These are phyloP conservation scores for Odocoileus hemionus DNA, from an alignment of 2,113 vertebrate species.

Conservation along the genomic window DNA sequence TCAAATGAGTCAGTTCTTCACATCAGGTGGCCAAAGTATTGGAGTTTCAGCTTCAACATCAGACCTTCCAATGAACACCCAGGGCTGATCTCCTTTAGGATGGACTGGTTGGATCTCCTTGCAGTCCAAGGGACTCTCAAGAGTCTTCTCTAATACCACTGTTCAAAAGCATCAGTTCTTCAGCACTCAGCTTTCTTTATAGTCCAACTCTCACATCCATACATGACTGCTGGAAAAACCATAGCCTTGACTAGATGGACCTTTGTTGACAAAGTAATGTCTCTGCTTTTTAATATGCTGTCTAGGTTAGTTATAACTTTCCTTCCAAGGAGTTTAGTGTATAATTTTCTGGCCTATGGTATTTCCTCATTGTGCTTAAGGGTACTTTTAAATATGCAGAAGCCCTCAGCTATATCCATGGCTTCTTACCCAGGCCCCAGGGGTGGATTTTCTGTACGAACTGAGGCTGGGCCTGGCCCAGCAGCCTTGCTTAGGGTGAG, in stretches of 20 bases:
- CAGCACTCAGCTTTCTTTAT: rapidly evolving
- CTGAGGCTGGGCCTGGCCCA: not conserved
- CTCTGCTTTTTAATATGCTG: not conserved
- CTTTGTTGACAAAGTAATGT: not conserved
- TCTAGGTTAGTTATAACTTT: not conserved
- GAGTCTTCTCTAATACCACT: not conserved
- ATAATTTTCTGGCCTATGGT: not conserved
- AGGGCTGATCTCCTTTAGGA: not conserved
- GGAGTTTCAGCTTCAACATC: not conserved
- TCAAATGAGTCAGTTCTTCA: not conserved
- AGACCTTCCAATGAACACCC: not conserved
- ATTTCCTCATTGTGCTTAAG: not conserved
- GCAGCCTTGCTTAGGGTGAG: not conserved
- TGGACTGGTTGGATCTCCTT: too few relatives aligned
- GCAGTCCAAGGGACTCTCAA: not conserved
- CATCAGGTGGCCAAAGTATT: not conserved
- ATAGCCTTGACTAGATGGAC: not conserved
- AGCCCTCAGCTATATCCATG: not conserved
- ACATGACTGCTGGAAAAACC: not conserved
- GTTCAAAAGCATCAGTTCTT: not conserved
- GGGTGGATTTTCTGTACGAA: rapidly evolving
- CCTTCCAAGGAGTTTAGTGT: not conserved
- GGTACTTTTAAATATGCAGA: not conserved
- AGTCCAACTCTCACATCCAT: not conserved
- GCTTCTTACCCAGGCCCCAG: not conserved